phyloP scores from a whole-genome alignment of 1,140 invertebrate genomes.

The Sipha flava region DNA sequence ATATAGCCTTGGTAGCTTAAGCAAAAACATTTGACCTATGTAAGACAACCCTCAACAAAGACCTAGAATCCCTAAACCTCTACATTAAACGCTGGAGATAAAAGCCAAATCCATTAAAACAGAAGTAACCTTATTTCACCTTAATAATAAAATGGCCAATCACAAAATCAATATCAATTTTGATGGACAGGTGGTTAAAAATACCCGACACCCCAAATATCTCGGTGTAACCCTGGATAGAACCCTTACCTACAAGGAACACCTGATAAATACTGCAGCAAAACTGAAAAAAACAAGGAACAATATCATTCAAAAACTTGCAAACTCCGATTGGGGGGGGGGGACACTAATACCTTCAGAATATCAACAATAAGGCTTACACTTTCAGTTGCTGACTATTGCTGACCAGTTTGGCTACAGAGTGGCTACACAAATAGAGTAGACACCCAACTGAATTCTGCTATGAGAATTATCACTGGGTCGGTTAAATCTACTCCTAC shows the following conservation, averaged over 20 bases:
- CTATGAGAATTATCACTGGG: conserved; percentile 8
- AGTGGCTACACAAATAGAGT: too few relatives aligned
- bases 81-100: neutral
- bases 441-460: too few relatives aligned
- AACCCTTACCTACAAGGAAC: too few relatives aligned
- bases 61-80: neutral
- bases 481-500: conserved; percentile 9
- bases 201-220: neutral
- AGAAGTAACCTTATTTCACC: neutral
- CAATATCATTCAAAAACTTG: neutral
- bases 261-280: too few relatives aligned
- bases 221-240: neutral
- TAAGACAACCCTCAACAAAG: neutral
- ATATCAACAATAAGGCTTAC: neutral
- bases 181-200: neutral
- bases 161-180: neutral
- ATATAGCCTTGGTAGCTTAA: neutral
- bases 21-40: neutral
- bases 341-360: too few relatives aligned
- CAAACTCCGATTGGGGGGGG: neutral
- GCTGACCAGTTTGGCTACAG: conserved; percentile 27
- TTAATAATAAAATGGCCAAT: neutral
- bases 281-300: neutral
- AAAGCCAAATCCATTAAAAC: neutral
- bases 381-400: conserved; percentile 28